These are phyloP conservation scores for Panulirus ornatus DNA, from an alignment of 1,140 invertebrate species.

Conservation along the genomic window DNA sequence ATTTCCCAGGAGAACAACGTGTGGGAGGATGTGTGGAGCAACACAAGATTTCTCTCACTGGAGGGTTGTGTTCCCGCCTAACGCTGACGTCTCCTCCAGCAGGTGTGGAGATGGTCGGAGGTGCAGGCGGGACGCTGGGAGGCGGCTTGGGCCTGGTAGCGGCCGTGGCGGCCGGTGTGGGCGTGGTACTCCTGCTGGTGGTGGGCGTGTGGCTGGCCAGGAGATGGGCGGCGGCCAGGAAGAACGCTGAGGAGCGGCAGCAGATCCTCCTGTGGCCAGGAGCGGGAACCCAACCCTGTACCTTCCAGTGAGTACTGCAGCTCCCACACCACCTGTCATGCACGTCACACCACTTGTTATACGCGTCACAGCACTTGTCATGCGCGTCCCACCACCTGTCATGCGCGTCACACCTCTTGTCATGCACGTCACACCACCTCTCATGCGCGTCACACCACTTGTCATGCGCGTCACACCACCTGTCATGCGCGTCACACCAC, in stretches of 20 bases:
- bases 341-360: no score
- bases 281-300: slow-evolving; percentile 47
- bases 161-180: neutral
- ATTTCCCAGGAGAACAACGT: no score
- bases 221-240: slow-evolving; percentile 29
- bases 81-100: neutral
- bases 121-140: slow-evolving; percentile 4
- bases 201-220: slow-evolving; percentile 15
- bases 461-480: no score
- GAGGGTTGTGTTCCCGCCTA: no score
- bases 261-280: slow-evolving; percentile 62
- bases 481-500: no score
- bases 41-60: neutral
- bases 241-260: slow-evolving; percentile 43
- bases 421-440: no score
- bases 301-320: slow-evolving; percentile 57
- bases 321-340: neutral
- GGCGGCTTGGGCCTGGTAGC: neutral
- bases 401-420: no score
- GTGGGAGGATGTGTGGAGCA: neutral
- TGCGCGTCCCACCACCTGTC: no score
- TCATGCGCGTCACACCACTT: no score
- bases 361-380: no score
- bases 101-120: slow-evolving; percentile 17
- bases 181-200: neutral